These are phyloP conservation scores for Chymomyza procnemis DNA, from an alignment of 2,888 invertebrate genomes.

Conservation along the genomic window DNA sequence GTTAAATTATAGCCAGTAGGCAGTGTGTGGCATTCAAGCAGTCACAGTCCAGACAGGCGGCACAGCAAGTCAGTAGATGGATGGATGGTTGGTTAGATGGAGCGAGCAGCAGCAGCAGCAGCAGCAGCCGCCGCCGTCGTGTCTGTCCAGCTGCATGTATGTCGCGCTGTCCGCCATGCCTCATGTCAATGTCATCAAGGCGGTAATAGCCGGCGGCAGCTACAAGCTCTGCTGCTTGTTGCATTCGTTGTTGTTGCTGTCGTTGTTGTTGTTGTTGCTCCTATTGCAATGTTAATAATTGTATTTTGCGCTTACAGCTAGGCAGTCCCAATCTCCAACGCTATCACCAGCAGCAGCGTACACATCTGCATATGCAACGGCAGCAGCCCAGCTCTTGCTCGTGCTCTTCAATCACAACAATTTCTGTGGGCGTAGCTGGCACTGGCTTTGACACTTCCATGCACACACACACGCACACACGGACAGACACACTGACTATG, in stretches of 20 bases:
- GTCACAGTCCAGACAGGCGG: not conserved
- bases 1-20: conserved; percentile 65
- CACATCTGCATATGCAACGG: not conserved
- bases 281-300: conserved; percentile 54
- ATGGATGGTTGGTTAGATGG: not conserved
- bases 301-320: conserved; percentile 41
- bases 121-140: conserved; percentile 11
- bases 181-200: conserved; percentile 59
- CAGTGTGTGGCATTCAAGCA: conserved; percentile 22
- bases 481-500: conserved; percentile 7
- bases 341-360: conserved; percentile 8
- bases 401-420: conserved; percentile 10
- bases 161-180: not conserved
- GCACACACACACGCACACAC: conserved; percentile 12
- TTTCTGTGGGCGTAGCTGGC: conserved; percentile 48
- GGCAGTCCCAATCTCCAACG: conserved; percentile 11
- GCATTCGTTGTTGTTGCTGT: conserved; percentile 19
- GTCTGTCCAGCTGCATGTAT: conserved; percentile 27
- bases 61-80: conserved; percentile 20
- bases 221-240: conserved; percentile 16
- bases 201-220: conserved; percentile 33
- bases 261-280: conserved; percentile 16
- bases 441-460: conserved; percentile 49
- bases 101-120: not conserved
- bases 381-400: conserved; percentile 1